A percentile compares a stretch with the other conserved stretches of the same genome.
These are phyloP conservation scores for Aphidoletes aphidimyza DNA, from an alignment of 2,888 invertebrate species.

Conservation along the genomic window DNA sequence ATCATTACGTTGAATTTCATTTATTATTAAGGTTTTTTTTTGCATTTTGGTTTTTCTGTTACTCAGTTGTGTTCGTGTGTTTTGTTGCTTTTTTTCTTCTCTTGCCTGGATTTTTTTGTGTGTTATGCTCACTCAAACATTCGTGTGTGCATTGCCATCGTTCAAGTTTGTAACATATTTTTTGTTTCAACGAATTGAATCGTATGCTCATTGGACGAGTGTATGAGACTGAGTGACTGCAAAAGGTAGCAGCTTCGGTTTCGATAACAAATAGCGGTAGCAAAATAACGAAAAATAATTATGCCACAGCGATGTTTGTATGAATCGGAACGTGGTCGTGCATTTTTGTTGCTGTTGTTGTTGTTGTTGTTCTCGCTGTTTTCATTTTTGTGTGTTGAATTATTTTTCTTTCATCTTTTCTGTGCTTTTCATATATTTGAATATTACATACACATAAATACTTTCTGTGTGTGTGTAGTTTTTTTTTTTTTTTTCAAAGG, in stretches of 20 bases:
- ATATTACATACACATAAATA: conserved; percentile 18
- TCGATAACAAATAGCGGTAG: conserved; percentile 41
- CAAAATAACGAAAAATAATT: conserved; percentile 30
- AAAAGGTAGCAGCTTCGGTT: not conserved
- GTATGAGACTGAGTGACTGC: conserved; percentile 14
- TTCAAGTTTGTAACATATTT: conserved; percentile 5
- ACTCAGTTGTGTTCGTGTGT: too few species aligned
- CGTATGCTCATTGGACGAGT: not conserved
- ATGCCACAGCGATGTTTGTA: conserved; percentile 3
- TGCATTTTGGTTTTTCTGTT: too few species aligned
- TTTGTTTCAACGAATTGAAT: not conserved
- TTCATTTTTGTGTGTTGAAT: not conserved
- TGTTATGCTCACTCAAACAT: not conserved
- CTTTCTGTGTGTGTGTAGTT: not conserved
- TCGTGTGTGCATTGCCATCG: not conserved
- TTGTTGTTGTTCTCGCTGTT: not conserved
- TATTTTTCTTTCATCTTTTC: conserved; percentile 33
- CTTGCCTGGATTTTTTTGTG: not conserved
- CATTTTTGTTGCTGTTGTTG: too few species aligned
- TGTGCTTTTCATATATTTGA: conserved; percentile 19
- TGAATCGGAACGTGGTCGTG: conserved; percentile 49
- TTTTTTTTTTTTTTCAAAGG: not conserved
- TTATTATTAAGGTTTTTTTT: conserved; percentile 5
- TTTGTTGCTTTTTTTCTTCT: not conserved
- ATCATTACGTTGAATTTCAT: conserved; percentile 36